Evolutionary conservation across 2,888 invertebrate species (phyloP).

Genomic region (Disparrhopalites patrizii): DNA sequence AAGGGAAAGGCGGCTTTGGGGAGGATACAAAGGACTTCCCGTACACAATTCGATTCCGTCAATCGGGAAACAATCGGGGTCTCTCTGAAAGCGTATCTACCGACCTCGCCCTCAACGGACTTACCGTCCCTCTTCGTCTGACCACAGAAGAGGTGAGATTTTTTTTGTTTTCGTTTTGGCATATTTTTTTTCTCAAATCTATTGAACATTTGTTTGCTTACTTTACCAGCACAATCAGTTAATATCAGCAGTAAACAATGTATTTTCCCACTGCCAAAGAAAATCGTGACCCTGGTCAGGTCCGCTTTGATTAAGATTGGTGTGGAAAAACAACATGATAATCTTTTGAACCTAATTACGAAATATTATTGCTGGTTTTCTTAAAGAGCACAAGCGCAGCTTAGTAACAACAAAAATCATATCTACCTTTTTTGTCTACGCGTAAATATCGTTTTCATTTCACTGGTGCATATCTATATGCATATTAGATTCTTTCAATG

Average conservation of each 20-base stretch:
- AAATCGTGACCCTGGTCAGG: too few relatives aligned
- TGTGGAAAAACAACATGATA: too few relatives aligned
- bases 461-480: too few relatives aligned
- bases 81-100: background rate
- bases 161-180: background rate
- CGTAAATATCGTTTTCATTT: too few relatives aligned
- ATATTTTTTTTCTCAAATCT: background rate
- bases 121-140: conserved; percentile 12
- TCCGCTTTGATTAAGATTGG: too few relatives aligned
- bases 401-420: too few relatives aligned
- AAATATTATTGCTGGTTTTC: too few relatives aligned
- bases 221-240: background rate
- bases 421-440: too few relatives aligned
- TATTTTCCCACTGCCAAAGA: too few relatives aligned
- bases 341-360: too few relatives aligned
- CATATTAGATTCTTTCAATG: too few relatives aligned
- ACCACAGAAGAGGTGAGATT: conserved; percentile 17
- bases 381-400: too few relatives aligned
- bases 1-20: background rate
- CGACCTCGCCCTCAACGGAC: conserved; percentile 12
- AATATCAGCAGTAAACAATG: background rate
- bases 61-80: background rate
- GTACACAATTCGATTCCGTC: conserved; percentile 19
- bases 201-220: background rate
- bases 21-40: conserved; percentile 7